Conservation (phyloP, 2,797 vertebrate genomes). For the Sebastes trivittatus region DNA sequence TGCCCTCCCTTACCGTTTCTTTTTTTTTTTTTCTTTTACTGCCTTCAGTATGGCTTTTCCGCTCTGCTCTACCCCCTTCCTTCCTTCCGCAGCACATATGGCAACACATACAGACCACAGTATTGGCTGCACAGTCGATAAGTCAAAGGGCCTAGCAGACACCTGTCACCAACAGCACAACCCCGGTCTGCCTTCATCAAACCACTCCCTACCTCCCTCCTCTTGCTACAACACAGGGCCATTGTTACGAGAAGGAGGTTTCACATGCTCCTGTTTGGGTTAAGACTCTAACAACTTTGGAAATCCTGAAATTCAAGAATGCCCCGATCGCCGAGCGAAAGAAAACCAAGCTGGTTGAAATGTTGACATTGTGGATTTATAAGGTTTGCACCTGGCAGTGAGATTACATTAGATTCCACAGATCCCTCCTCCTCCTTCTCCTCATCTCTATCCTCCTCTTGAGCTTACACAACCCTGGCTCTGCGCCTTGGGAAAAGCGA, state of each 20-base stretch:
- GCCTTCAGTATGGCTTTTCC: background rate
- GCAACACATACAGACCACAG: conserved; percentile 29
- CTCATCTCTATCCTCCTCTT: conserved; percentile 8
- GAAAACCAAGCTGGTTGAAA: background rate
- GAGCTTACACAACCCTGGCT: conserved; percentile 51
- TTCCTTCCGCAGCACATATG: background rate
- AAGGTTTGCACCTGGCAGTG: conserved; percentile 21
- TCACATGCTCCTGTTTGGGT: background rate
- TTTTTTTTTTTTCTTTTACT: background rate
- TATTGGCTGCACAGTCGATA: conserved; percentile 37
- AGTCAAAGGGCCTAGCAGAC: conserved; percentile 34
- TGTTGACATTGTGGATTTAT: background rate
- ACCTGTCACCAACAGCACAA: conserved; percentile 42
- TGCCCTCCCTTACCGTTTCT: background rate
- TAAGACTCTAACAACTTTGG: background rate
- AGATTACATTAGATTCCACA: conserved; percentile 30
- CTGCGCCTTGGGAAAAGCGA: conserved; percentile 6
- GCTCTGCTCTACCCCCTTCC: background rate
- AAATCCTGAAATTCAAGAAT: background rate
- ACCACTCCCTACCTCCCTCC: conserved; percentile 1
- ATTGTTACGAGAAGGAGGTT: background rate
- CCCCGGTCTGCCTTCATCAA: background rate
- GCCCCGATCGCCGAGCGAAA: background rate
- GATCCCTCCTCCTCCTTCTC: background rate
- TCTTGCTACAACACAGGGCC: background rate